Evolutionary conservation across 2,888 invertebrate species (phyloP).

Genomic region (Epinotia ramella): DNA sequence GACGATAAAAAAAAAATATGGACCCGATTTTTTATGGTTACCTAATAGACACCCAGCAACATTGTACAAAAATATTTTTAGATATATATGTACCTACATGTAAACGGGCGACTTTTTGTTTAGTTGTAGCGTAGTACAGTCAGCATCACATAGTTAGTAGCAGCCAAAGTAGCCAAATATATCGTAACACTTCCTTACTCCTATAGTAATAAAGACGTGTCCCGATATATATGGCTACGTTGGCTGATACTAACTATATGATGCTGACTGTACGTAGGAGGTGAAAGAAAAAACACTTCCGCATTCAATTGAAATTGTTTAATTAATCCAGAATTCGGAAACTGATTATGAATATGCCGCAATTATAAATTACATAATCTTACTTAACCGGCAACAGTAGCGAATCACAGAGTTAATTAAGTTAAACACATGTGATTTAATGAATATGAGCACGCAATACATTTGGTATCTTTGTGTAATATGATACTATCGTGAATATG

Average conservation of each 20-base stretch:
- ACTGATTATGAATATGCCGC: conserved; percentile 17
- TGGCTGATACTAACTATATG: too few species aligned
- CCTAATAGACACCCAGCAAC: too few species aligned
- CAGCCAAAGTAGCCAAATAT: too few species aligned
- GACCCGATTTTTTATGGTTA: too few species aligned
- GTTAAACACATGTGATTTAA: conserved; percentile 31
- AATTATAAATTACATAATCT: conserved; percentile 31
- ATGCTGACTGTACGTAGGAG: too few species aligned
- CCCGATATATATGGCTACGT: too few species aligned
- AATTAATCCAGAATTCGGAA: conserved; percentile 26
- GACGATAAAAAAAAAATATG: too few species aligned
- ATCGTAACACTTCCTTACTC: too few species aligned
- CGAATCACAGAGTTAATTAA: conserved; percentile 28
- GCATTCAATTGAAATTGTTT: conserved; percentile 19
- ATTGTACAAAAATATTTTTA: not conserved
- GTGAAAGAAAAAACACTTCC: conserved; percentile 13
- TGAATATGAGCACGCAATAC: conserved; percentile 23
- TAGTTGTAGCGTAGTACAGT: not conserved
- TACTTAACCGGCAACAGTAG: conserved; percentile 13
- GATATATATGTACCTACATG: not conserved
- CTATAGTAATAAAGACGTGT: too few species aligned
- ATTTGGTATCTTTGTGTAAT: conserved; percentile 30
- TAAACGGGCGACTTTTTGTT: not conserved
- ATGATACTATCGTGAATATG: conserved; percentile 1
- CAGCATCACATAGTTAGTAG: too few species aligned